Evolutionary conservation across 2,113 vertebrate genomes (phyloP), one percentile per base, ranked within the genome.

Genomic region (Dendrocopos noguchii): DNA sequence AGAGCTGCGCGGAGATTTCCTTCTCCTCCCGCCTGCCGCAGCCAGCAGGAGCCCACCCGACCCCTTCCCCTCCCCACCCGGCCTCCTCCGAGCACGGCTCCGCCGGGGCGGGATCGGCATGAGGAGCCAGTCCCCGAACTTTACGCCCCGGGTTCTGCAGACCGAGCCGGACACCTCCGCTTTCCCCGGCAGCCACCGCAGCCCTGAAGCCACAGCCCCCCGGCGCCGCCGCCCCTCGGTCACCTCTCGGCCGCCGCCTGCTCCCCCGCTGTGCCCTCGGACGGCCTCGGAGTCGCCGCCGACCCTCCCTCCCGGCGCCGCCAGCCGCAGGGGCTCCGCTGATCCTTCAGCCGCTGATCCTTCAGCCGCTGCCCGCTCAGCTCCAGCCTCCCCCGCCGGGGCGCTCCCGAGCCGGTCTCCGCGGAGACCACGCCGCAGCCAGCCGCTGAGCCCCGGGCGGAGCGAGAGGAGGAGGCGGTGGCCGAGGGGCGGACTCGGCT

Each of bases 11-110:
- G 4, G 15, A 15, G 4, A 8, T 8, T 12, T 24, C 2, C 27
- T 9, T 11, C 55, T 25, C 20, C 71, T 4, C 15, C 12, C 1
- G 17, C 12, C 1, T 0, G 10, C 1, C 21, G 39, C 33, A 9
- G 19, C 50, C 64, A 6, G 0, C 27, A 7, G 2, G 15, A 53
- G 60, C 55, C 61, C 81, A 2, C 6, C 33, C 25, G 8, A 33
- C 34, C 22, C 59, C 59, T 10, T 21, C n/a, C 24, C 28, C 44
- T 2, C 31, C 13, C 64, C 3, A 28, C 78, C 9, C 44, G 47
- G 18, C 36, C 0, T 34, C 42, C 70, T n/a, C 28, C 21, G 28
- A 36, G 3, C 39, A 5, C 9, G 9, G 6, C 75, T 29, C 68
- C 17, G 39, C 44, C 22, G 33, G 4, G 36, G 20, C 19, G 9